Evolutionary conservation across 2,797 vertebrate genomes (phyloP).

Genomic region (Onychomys arenicola): DNA sequence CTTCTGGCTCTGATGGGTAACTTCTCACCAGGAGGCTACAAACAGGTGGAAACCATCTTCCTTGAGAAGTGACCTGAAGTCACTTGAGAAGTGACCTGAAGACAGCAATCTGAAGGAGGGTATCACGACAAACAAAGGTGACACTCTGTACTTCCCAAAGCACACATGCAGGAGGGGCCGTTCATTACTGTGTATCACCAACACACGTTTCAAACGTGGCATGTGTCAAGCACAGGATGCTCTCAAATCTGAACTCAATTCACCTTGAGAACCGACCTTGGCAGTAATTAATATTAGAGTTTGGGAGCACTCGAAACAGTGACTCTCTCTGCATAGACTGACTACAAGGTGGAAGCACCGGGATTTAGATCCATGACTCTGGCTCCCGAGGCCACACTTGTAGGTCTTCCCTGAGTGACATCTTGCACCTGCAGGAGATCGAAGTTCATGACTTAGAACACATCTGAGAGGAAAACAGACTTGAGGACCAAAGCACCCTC

Average conservation of each 20-base stretch:
- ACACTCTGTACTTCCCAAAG: neutral
- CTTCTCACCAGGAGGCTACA: slow-evolving; percentile 28
- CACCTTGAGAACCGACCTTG: neutral
- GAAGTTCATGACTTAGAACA: neutral
- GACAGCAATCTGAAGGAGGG: neutral
- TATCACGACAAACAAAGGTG: neutral
- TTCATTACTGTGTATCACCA: neutral
- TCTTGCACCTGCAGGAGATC: neutral
- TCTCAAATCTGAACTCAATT: slow-evolving; percentile 26
- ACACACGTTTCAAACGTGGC: neutral
- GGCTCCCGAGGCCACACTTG: neutral
- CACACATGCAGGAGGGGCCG: neutral
- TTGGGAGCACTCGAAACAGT: neutral
- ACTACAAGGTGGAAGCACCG: neutral
- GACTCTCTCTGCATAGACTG: neutral
- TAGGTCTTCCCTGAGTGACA: neutral
- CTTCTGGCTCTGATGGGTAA: neutral
- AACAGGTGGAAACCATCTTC: neutral
- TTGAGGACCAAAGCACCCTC: neutral
- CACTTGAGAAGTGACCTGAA: neutral
- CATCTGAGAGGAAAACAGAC: slow-evolving; percentile 6
- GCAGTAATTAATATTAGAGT: neutral
- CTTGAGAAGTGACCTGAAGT: neutral
- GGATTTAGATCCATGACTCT: neutral
- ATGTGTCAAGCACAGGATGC: neutral